Evolutionary conservation across 2,888 invertebrate genomes (phyloP), one percentile per base, ranked within the genome.

Genomic region (Caenorhabditis panamensis): DNA sequence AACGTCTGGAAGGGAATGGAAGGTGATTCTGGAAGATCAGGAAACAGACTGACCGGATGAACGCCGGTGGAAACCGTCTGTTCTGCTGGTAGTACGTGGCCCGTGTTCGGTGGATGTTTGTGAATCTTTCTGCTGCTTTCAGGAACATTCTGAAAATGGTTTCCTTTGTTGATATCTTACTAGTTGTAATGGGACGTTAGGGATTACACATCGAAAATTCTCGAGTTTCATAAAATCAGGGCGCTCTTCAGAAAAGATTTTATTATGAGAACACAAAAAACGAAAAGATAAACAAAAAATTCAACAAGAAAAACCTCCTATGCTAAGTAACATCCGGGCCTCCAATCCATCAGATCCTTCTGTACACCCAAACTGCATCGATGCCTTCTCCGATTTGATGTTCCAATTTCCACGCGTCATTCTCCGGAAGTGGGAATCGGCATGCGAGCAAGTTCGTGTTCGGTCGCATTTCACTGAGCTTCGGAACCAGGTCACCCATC

Each of bases 321-420:
- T n/a, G 9, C 28, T 13, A 28, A 56, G 54, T 2, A 53, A 51
- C 20, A 2, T 36, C 28, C 41, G 56, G 53, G 8, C 47, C 67
- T 63, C 13, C 36, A 31, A n/a, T 47, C 8, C 22, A 8, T 6
- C 8, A 69, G 1, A 22, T 67, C 58, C 82, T 79, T 31, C 53
- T 81, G 73, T 90, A 90, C 4, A 89, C 83, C 89, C 89, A 90
- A 4, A 89, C 89, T 13, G 89, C 82, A 75, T 90, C 90, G 61
- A 89, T 90, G 41, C 90, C 90, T 69, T 87, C 87, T 41, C 90
- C 90, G 44, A 88, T 83, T 73, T 86, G 86, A 37, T 75, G 41
- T n/a, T 72, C 64, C 59, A 81, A 63, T 63, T 76, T 73, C 82
- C 82, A 86, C 9, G 64, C 31, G 37, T 83, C 82, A 69, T 83